Evolutionary conservation across 2,113 vertebrate genomes (phyloP).

Genomic region (Sialia sialis): DNA sequence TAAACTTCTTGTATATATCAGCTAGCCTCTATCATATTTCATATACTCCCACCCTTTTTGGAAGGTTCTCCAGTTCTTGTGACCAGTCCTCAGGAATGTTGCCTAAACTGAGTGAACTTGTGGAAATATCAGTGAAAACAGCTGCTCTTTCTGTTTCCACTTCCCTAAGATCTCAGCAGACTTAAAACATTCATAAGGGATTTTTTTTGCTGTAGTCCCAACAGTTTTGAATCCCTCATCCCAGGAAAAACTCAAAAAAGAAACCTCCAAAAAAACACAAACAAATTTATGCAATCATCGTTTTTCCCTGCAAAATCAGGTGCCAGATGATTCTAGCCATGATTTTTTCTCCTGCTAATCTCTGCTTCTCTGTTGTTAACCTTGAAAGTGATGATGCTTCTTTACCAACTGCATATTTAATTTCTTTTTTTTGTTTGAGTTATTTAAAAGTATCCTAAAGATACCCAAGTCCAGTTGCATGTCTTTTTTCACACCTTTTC

Average conservation of each 20-base stretch:
- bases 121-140: conserved; percentile 61
- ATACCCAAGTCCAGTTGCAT: not conserved
- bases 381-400: not conserved
- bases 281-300: not conserved
- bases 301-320: conserved; percentile 19
- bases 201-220: not conserved
- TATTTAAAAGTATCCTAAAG: conserved; percentile 17
- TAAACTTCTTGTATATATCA: conserved; percentile 20
- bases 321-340: not conserved
- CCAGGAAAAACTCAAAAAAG: not conserved
- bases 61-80: conserved; percentile 34
- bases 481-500: not conserved
- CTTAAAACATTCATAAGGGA: not conserved
- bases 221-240: not conserved
- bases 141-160: conserved; percentile 47
- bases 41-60: conserved; percentile 14
- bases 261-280: rapidly evolving
- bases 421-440: not conserved
- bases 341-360: not conserved
- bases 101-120: conserved; percentile 48
- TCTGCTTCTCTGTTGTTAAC: not conserved
- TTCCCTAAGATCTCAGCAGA: conserved; percentile 46
- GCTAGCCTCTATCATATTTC: not conserved
- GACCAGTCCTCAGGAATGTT: conserved; percentile 35
- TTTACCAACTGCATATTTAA: not conserved